These are phyloP conservation scores for Octonoba sinensis DNA, from an alignment of 2,888 invertebrate genomes.

Conservation along the genomic window DNA sequence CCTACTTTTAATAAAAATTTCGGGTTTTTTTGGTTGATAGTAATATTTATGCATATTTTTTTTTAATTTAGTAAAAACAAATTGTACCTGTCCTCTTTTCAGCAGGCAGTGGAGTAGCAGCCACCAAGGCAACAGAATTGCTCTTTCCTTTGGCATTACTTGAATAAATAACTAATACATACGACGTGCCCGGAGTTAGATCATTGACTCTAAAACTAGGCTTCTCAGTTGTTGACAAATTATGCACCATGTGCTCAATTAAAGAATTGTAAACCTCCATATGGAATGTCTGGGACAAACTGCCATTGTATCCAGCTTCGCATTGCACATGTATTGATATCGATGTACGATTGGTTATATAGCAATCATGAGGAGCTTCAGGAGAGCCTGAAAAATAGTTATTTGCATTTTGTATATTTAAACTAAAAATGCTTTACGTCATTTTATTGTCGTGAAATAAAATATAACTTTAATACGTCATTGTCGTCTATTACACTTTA, in stretches of 20 bases:
- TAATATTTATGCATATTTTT: no score
- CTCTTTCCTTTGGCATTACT: slow-evolving; percentile 66
- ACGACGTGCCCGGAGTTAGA: slow-evolving; percentile 61
- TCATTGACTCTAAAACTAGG: slow-evolving; percentile 57
- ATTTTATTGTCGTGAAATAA: no score
- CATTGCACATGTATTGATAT: slow-evolving; percentile 18
- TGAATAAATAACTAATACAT: slow-evolving; percentile 64
- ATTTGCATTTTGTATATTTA: no score
- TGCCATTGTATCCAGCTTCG: slow-evolving; percentile 39
- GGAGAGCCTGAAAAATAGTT: slow-evolving; percentile 37
- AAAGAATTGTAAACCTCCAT: slow-evolving; percentile 48
- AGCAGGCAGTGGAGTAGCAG: slow-evolving; percentile 44
- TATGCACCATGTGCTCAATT: slow-evolving; percentile 47
- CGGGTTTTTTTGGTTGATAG: no score
- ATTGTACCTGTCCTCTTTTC: slow-evolving; percentile 44
- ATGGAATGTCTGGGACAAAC: slow-evolving; percentile 39
- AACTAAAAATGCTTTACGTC: no score
- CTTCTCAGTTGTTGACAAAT: slow-evolving; percentile 44
- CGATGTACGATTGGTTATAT: slow-evolving; percentile 35
- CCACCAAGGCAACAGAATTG: slow-evolving; percentile 59
- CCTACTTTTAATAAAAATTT: no score
- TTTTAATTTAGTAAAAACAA: no score
- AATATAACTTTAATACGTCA: no score
- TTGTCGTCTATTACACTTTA: no score
- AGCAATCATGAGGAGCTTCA: slow-evolving; percentile 38